A percentile compares a stretch with the other conserved stretches of the same genome.
Evolutionary conservation across 2,888 invertebrate species (phyloP).

Genomic region (Drosophila hawaiiensis): DNA sequence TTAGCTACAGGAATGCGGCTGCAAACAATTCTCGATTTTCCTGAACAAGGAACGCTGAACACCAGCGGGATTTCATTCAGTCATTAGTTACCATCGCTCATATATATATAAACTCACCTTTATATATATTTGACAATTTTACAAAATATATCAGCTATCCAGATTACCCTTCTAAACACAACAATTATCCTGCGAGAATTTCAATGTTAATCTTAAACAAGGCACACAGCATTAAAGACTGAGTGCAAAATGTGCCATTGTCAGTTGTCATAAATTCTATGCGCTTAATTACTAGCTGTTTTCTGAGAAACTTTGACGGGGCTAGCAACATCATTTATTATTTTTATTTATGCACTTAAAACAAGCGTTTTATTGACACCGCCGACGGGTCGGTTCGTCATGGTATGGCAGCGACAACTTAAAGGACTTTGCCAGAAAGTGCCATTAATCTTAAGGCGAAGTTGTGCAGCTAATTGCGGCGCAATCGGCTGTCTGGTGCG

Average conservation of each 20-base stretch:
- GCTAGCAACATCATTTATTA: constrained; percentile 69
- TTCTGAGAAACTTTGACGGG: constrained; percentile 41
- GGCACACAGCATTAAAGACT: constrained; percentile 8
- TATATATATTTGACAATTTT: background rate
- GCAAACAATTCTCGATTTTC: background rate
- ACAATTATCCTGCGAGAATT: background rate
- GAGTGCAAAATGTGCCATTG: constrained; percentile 31
- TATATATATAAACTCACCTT: background rate
- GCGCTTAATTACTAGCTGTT: constrained; percentile 71
- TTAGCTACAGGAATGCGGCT: constrained; percentile 26
- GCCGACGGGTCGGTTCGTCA: constrained; percentile 15
- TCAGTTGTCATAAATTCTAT: constrained; percentile 72
- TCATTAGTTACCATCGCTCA: background rate
- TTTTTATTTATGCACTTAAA: constrained; percentile 63
- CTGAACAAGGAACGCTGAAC: background rate
- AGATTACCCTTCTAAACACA: background rate
- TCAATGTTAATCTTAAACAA: constrained; percentile 3
- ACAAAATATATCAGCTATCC: background rate
- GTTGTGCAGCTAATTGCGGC: constrained; percentile 78
- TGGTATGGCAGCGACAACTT: constrained; percentile 55
- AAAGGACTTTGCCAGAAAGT: constrained; percentile 57
- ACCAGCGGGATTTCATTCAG: background rate
- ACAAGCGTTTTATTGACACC: constrained; percentile 75
- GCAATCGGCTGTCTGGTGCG: constrained; percentile 57
- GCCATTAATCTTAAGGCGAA: constrained; percentile 73